Evolutionary conservation across 2,113 vertebrate species (phyloP).

Genomic region (Hippocampus zosterae): DNA sequence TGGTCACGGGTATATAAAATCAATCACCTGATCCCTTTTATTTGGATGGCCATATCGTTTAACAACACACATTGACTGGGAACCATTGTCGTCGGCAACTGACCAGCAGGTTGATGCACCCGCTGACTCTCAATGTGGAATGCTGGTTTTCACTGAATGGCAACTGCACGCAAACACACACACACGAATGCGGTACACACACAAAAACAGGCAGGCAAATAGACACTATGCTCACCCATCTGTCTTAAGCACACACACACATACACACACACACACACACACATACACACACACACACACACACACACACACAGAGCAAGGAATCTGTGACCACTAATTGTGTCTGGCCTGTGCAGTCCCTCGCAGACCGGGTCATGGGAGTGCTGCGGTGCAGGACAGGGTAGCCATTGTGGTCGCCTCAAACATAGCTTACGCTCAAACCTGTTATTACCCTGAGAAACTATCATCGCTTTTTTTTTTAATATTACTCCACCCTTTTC

Average conservation of each 20-base stretch:
- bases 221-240: slow-evolving; percentile 15
- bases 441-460: slow-evolving; percentile 86
- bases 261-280: slow-evolving; percentile 3
- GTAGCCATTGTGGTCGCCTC: slow-evolving; percentile 63
- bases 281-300: slow-evolving; percentile 11
- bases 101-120: slow-evolving; percentile 17
- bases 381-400: slow-evolving; percentile 52
- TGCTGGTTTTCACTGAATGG: slow-evolving; percentile 43
- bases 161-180: not conserved
- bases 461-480: slow-evolving; percentile 70
- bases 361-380: slow-evolving; percentile 58
- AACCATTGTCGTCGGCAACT: not conserved
- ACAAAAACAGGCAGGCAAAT: slow-evolving; percentile 5
- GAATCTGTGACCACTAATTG: slow-evolving; percentile 66
- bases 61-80: not conserved
- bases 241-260: slow-evolving; percentile 9
- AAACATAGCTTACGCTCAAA: slow-evolving; percentile 69
- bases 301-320: slow-evolving; percentile 45
- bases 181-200: not conserved
- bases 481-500: slow-evolving; percentile 46
- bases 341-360: slow-evolving; percentile 56
- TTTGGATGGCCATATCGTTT: not conserved
- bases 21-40: too few species aligned
- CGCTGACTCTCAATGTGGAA: slow-evolving; percentile 50
- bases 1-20: too few species aligned